These are phyloP conservation scores for Penaeus chinensis DNA, from an alignment of 1,140 invertebrate species.

Conservation along the genomic window DNA sequence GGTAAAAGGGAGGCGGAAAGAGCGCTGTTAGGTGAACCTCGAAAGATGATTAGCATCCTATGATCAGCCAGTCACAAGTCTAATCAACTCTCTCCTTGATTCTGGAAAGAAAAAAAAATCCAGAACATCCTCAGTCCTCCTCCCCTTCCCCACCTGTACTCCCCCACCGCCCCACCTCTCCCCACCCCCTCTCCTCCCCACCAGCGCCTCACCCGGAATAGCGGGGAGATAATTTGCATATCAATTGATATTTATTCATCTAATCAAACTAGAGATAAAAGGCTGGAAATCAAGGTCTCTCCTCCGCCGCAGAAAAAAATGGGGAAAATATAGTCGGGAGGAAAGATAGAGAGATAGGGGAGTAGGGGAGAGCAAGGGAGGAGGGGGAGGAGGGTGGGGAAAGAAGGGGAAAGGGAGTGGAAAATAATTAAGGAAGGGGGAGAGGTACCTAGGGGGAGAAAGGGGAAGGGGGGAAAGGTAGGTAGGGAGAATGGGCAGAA, in stretches of 20 bases:
- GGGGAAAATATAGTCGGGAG: not conserved
- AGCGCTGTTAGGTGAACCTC: too few species aligned
- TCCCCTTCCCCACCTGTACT: not conserved
- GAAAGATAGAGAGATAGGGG: slow-evolving; percentile 5
- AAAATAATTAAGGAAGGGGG: not conserved
- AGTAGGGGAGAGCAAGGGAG: not conserved
- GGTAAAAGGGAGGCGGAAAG: too few species aligned
- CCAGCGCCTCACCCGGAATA: not conserved
- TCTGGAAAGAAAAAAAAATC: too few species aligned
- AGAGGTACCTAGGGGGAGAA: not conserved
- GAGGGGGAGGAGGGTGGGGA: not conserved
- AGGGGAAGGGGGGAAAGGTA: not conserved
- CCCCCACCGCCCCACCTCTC: not conserved
- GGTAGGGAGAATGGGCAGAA: not conserved
- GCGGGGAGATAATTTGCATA: slow-evolving; percentile 36
- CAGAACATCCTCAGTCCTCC: too few species aligned
- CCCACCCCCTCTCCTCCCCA: too few species aligned
- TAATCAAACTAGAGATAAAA: slow-evolving; percentile 46
- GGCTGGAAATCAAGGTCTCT: not conserved
- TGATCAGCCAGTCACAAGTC: too few species aligned
- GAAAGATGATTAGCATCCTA: too few species aligned
- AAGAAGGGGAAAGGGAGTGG: not conserved
- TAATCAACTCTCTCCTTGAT: too few species aligned
- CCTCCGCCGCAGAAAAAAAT: not conserved
- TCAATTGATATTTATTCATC: slow-evolving; percentile 45